Evolutionary conservation across 2,797 vertebrate genomes (phyloP).

Genomic region (Serranus cabrilla): DNA sequence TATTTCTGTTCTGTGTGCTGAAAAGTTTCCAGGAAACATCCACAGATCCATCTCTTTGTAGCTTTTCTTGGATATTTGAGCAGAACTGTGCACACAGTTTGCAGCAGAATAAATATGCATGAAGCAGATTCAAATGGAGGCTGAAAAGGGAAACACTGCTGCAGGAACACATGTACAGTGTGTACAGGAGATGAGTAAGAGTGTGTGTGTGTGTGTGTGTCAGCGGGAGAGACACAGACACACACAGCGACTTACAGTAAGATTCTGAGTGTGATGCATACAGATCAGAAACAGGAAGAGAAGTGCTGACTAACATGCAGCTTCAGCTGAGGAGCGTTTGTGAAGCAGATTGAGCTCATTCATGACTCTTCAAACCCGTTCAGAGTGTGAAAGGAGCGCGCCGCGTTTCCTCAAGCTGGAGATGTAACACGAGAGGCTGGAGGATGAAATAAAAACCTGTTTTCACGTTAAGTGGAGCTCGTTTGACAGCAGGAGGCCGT

Average conservation of each 20-base stretch:
- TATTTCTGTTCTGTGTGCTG: not conserved
- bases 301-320: slow-evolving; percentile 10
- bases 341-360: slow-evolving; percentile 3
- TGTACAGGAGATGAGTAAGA: not conserved
- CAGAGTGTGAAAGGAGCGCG: slow-evolving; percentile 7
- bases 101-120: slow-evolving; percentile 15
- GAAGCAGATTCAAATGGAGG: not conserved
- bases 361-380: slow-evolving; percentile 28
- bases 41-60: not conserved
- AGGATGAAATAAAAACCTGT: not conserved
- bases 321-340: too few relatives aligned
- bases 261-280: not conserved
- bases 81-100: not conserved
- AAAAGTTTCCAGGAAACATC: not conserved
- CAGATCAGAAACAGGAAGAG: slow-evolving; percentile 28
- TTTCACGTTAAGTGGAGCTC: slow-evolving; percentile 5
- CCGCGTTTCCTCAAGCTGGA: slow-evolving; percentile 12
- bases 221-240: slow-evolving; percentile 5
- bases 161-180: not conserved
- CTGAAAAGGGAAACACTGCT: not conserved
- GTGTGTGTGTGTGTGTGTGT: slow-evolving; percentile 1
- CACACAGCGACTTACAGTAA: not conserved
- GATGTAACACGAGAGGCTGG: not conserved
- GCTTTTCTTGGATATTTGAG: not conserved
- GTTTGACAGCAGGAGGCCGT: slow-evolving; percentile 29